Evolutionary conservation across 1,140 invertebrate genomes (phyloP).

Genomic region (Anastrepha ludens): DNA sequence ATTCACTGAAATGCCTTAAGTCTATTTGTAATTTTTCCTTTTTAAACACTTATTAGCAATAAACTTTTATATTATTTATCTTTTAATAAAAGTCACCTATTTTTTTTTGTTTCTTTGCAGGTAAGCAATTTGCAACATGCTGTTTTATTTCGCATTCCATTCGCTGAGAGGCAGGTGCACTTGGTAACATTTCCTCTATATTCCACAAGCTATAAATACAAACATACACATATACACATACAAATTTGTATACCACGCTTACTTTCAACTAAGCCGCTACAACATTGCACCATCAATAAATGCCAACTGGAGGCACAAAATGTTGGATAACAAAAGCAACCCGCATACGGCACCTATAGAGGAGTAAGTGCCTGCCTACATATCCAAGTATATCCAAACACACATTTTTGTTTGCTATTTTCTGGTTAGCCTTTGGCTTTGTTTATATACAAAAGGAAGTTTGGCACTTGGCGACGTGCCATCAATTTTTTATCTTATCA

Average conservation of each 20-base stretch:
- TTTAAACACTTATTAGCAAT: neutral
- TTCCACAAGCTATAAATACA: neutral
- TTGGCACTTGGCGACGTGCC: conserved; percentile 45
- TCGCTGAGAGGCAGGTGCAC: neutral
- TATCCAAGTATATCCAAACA: neutral
- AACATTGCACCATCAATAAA: conserved; percentile 31
- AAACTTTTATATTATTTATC: neutral
- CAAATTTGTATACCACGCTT: neutral
- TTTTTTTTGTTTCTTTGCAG: neutral
- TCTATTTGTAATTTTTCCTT: neutral
- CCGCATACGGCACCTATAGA: neutral
- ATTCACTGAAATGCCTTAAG: no score
- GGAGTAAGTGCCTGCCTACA: neutral
- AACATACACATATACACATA: neutral
- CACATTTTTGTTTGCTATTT: neutral
- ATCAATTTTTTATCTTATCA: conserved; percentile 51
- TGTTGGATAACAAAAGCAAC: conserved; percentile 11
- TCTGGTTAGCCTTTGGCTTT: neutral
- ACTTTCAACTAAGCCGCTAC: neutral
- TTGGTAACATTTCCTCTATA: neutral
- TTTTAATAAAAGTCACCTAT: neutral
- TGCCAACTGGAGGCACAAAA: conserved; percentile 4
- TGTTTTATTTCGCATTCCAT: conserved; percentile 3
- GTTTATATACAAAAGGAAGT: neutral
- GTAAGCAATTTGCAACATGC: neutral